These are phyloP conservation scores for Pteruthius melanotis DNA, from an alignment of 2,113 vertebrate species.

Conservation along the genomic window DNA sequence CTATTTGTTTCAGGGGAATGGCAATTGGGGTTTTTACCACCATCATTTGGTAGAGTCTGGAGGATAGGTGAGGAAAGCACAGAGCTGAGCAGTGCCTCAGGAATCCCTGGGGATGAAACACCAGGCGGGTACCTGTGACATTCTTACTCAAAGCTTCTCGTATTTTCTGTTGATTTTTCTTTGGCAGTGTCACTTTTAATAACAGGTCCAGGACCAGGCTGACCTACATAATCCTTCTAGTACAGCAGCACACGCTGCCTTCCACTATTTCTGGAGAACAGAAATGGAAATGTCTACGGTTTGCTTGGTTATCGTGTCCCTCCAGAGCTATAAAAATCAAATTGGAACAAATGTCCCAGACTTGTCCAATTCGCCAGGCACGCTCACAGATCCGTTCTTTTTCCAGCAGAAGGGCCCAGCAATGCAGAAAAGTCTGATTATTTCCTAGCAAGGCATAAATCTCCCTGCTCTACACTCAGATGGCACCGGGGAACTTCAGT, in stretches of 20 bases:
- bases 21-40: not conserved
- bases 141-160: not conserved
- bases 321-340: not conserved
- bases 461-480: not conserved
- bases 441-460: not conserved
- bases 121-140: accelerated
- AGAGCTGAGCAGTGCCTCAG: not conserved
- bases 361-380: not conserved
- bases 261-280: not conserved
- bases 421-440: not conserved
- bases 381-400: not conserved
- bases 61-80: not conserved
- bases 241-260: not conserved
- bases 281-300: not conserved
- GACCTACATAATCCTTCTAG: not conserved
- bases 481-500: not conserved
- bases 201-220: not conserved
- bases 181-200: not conserved
- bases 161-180: not conserved
- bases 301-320: not conserved
- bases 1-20: not conserved
- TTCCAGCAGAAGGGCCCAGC: not conserved
- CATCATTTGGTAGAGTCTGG: not conserved
- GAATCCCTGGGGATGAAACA: not conserved
- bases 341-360: not conserved